Evolutionary conservation across 2,113 vertebrate genomes (phyloP).

Genomic region (Andinoacara biseriatus): DNA sequence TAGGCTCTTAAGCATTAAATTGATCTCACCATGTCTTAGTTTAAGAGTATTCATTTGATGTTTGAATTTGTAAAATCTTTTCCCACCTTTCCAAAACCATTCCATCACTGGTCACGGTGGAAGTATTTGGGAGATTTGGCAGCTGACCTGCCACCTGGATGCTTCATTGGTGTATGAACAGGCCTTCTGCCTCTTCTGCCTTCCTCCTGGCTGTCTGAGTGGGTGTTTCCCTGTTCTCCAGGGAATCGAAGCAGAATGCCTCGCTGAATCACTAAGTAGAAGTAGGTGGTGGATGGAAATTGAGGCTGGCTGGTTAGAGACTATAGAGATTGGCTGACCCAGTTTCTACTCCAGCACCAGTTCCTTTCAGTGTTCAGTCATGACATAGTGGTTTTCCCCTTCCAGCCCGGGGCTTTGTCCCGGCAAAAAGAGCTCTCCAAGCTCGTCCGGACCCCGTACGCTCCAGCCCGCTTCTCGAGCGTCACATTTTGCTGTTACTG

Average conservation of each 20-base stretch:
- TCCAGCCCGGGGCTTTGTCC: conserved; percentile 53
- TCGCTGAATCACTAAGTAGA: conserved; percentile 70
- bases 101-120: background rate
- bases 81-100: background rate
- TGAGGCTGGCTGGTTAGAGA: conserved; percentile 62
- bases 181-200: conserved; percentile 36
- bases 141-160: background rate
- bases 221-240: conserved; percentile 33
- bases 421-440: conserved; percentile 31
- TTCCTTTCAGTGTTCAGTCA: conserved; percentile 63
- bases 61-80: background rate
- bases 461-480: background rate
- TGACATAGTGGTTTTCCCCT: conserved; percentile 63
- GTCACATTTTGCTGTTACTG: background rate
- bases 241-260: conserved; percentile 46
- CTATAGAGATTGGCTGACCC: conserved; percentile 73
- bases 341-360: conserved; percentile 68
- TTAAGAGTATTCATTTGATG: background rate
- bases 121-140: background rate
- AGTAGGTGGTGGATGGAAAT: conserved; percentile 72
- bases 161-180: background rate
- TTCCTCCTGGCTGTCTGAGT: conserved; percentile 33
- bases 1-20: background rate
- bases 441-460: conserved; percentile 27
- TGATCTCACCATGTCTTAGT: too few relatives aligned